A percentile compares a stretch with the other conserved stretches of the same genome.
Conservation (phyloP, 2,113 vertebrate genomes). For the Kobus ellipsiprymnus region DNA sequence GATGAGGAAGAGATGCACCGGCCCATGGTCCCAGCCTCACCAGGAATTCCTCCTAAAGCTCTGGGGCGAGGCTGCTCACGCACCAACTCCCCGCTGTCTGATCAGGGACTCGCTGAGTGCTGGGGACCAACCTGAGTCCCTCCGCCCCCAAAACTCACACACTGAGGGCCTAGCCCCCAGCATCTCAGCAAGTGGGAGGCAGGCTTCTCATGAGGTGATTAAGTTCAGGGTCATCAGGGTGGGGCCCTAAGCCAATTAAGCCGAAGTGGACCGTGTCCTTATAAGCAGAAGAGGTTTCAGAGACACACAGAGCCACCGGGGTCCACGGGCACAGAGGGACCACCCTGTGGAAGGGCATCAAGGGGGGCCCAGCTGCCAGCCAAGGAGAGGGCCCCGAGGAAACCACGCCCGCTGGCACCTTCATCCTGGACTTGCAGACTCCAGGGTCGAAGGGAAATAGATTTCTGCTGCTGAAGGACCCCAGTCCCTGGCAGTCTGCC, state of each 20-base stretch:
- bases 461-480: background rate
- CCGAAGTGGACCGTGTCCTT: background rate
- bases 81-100: background rate
- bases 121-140: background rate
- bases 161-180: background rate
- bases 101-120: background rate
- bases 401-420: no score
- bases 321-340: background rate
- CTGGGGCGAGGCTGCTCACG: fast-evolving
- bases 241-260: background rate
- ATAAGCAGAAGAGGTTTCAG: background rate
- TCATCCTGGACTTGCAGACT: background rate
- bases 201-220: background rate
- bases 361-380: background rate
- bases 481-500: background rate
- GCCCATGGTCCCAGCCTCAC: background rate
- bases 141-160: no score
- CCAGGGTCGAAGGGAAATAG: background rate
- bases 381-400: background rate
- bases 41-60: background rate
- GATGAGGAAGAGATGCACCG: no score
- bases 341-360: background rate
- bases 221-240: background rate
- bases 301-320: background rate
- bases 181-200: background rate